Evolutionary conservation across 2,888 invertebrate species (phyloP).

Genomic region (Drosophila leonis): DNA sequence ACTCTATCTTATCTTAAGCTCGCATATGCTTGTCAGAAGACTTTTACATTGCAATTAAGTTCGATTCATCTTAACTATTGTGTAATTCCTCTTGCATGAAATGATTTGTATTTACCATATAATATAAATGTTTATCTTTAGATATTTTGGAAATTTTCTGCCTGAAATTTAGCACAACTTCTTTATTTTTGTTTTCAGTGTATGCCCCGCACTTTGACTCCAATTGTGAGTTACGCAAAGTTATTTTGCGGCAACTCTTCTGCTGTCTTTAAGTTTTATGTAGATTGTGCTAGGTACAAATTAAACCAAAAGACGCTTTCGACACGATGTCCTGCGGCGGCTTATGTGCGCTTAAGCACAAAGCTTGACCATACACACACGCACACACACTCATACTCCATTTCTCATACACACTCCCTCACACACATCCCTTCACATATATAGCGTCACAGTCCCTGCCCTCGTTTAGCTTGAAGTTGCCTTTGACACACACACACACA

Average conservation of each 20-base stretch:
- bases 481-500: constrained; percentile 62
- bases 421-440: constrained; percentile 22
- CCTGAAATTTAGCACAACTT: background rate
- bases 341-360: constrained; percentile 79
- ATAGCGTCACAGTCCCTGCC: constrained; percentile 24
- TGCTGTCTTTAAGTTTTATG: constrained; percentile 60
- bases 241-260: constrained; percentile 22
- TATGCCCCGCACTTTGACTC: background rate
- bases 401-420: constrained; percentile 21
- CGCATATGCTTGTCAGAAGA: too few relatives aligned
- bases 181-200: constrained; percentile 2
- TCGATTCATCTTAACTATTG: background rate
- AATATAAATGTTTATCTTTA: background rate
- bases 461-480: constrained; percentile 43
- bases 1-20: background rate
- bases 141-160: too few relatives aligned
- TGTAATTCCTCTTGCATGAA: too few relatives aligned
- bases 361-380: constrained; percentile 70
- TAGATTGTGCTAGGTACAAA: constrained; percentile 56
- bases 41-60: too few relatives aligned
- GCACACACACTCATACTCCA: constrained; percentile 23
- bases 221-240: constrained; percentile 2
- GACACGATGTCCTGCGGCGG: constrained; percentile 72
- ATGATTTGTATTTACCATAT: background rate
- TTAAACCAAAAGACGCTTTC: constrained; percentile 65